Evolutionary conservation across 2,113 vertebrate species (phyloP), one percentile per base, ranked within the genome.

Genomic region (Bothrops jararaca): DNA sequence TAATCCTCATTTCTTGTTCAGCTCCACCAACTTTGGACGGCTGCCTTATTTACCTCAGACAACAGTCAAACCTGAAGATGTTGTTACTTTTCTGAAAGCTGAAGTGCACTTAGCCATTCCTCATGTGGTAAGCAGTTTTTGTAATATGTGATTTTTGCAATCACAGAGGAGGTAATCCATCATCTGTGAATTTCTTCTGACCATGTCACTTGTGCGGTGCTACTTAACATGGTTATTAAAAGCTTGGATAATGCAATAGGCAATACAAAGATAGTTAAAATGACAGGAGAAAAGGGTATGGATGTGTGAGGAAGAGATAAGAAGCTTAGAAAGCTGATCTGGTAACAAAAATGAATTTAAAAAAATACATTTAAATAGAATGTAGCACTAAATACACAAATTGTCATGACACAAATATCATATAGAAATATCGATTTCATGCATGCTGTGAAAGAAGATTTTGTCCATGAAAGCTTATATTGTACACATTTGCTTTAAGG

Each of bases 81-180:
- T 95, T 34, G 9, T 95, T 91, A 91, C 97, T 5, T 97, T 98
- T 90, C 95, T 99, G 93, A 97, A 98, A 97, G 96, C 95, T 0
- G 98, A 98, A 97, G 94, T 98, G 64, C 97, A 98, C 50, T 97
- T 98, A 95, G 95, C 95, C 0, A 95, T 96, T 96, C 97, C 98
- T 52, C 96, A 97, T 18, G 97, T 98, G 97, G 98, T 98, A 96
- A 97, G 97, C 96, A 90, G 87, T 90, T 80, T 74, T 29, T 90
- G 94, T 50, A 91, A 88, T 91, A 80, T 39, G 13, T 80, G 15
- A 91, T 90, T 80, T 80, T 29, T 90, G 94, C 53, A 92, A 89
- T 91, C 34, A 57, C 34, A 3, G 69, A 93, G 89, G 26, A 56
- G 64, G 85, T 92, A 93, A 57, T 64, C 4, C 34, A 13, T 4